Conservation (phyloP, 2,113 vertebrate species). For the Nycticorax nycticorax region DNA sequence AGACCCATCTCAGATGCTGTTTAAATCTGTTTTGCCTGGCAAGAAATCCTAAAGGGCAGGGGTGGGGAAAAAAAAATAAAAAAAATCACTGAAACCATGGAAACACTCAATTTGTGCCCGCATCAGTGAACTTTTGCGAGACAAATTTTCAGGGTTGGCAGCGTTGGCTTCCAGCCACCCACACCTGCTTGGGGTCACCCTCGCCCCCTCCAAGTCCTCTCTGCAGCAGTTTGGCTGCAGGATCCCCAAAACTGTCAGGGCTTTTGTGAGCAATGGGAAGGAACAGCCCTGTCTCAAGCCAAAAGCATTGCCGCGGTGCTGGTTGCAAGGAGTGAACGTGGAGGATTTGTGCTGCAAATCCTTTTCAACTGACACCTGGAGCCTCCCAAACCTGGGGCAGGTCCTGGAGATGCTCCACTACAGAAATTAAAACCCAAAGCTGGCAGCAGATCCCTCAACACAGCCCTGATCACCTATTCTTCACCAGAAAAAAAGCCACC, state of each 20-base stretch:
- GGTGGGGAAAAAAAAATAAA: too few species aligned
- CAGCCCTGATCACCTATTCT: not conserved
- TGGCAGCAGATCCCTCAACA: not conserved
- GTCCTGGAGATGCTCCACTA: not conserved
- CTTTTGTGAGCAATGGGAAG: not conserved
- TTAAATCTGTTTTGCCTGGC: not conserved
- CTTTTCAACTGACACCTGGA: not conserved
- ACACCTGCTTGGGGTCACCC: not conserved
- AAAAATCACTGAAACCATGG: not conserved
- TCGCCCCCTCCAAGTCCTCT: fast-evolving
- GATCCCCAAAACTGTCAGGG: not conserved
- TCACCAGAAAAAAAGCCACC: not conserved
- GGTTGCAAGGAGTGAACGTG: not conserved
- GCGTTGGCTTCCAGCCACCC: not conserved
- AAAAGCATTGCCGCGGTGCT: fast-evolving
- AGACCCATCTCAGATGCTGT: not conserved
- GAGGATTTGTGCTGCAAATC: not conserved
- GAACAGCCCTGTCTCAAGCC: not conserved
- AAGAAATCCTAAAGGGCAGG: not conserved
- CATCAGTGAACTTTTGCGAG: not conserved
- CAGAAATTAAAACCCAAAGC: not conserved
- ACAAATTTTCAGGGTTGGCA: not conserved
- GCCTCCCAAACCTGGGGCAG: not conserved
- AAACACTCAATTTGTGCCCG: not conserved
- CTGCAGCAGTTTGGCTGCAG: fast-evolving